Evolutionary conservation across 2,888 invertebrate genomes (phyloP).

Genomic region (Baronia brevicornis): DNA sequence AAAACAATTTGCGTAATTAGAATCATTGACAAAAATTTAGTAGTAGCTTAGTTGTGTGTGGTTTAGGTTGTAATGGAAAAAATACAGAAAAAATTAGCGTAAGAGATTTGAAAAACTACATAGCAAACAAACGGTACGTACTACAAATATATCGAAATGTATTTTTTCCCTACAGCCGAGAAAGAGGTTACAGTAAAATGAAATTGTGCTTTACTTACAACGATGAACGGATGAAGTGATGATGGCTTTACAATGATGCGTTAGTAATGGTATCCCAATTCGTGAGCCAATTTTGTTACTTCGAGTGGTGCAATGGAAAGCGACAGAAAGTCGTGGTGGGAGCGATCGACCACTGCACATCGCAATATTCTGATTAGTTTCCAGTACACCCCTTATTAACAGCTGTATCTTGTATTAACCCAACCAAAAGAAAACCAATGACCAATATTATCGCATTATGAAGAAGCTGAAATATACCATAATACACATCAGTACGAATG

Average conservation of each 20-base stretch:
- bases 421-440: conserved; percentile 75
- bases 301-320: conserved; percentile 73
- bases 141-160: conserved; percentile 4
- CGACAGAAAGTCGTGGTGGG: conserved; percentile 68
- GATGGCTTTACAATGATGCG: conserved; percentile 71
- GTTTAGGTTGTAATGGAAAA: too few relatives aligned
- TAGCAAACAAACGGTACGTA: too few relatives aligned
- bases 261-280: conserved; percentile 74
- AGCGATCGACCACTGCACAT: conserved; percentile 50
- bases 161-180: conserved; percentile 33
- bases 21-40: too few relatives aligned
- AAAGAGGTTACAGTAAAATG: conserved; percentile 38
- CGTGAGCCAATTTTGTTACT: conserved; percentile 72
- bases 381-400: conserved; percentile 70
- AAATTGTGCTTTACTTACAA: conserved; percentile 70
- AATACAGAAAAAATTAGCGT: too few relatives aligned
- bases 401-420: conserved; percentile 77
- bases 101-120: too few relatives aligned
- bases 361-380: conserved; percentile 66
- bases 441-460: conserved; percentile 70
- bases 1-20: too few relatives aligned
- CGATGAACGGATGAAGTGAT: conserved; percentile 63
- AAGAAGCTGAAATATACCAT: conserved; percentile 74
- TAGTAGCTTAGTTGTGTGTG: too few relatives aligned
- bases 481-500: conserved; percentile 57